Base-by-base conservation (phyloP, 1,140 invertebrate species). In the Luehdorfia chinensis region DNA sequence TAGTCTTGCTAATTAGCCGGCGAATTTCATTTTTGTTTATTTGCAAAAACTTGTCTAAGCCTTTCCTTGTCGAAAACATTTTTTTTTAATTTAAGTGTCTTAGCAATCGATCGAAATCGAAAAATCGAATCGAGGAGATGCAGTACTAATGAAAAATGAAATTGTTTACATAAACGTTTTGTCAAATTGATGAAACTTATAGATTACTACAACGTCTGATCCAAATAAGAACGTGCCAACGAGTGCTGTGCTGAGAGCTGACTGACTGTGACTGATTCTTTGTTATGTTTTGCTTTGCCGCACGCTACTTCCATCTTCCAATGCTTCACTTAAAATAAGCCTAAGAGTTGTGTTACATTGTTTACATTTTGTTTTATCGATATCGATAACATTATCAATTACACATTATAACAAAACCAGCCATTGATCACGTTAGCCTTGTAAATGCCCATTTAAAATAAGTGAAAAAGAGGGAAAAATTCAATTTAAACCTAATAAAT, bases 1-100 rank as follows among this genome's bases (percentile, higher is more conserved):
- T 85, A 0, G 88, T 89, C 72, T 89, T 89, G 69, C 88, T 89
- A 46, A 90, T 89, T 32, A 80, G 79, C 43, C 89, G 79, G 50
- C 79, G 74, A 46, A 88, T 53, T 64, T 78, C 87, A 66, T 80
- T 81, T 71, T 73, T 81, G 71, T 75, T 87, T 47, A 69, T 70
- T 74, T 73, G 75, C 19, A 79, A 44, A 46, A 83, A 55, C 54
- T 61, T 76, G n/a, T 80, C 78, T 50, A 83, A 59, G 67, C 78
- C 85, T 57, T 79, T 78, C 61, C 65, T 76, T 44, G 77, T 73
- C 9, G 80, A 70, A 59, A 84, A 87, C 87, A 88, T 88, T 21
- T 61, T 86, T 31, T 16, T 13, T 31, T 7, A n/a, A n/a, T n/a
- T n/a, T n/a, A n/a, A n/a, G n/a, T n/a, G n/a, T n/a, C n/a, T n/a